phyloP scores from a whole-genome alignment of 2,797 vertebrate genomes.

The Microchirus variegatus region DNA sequence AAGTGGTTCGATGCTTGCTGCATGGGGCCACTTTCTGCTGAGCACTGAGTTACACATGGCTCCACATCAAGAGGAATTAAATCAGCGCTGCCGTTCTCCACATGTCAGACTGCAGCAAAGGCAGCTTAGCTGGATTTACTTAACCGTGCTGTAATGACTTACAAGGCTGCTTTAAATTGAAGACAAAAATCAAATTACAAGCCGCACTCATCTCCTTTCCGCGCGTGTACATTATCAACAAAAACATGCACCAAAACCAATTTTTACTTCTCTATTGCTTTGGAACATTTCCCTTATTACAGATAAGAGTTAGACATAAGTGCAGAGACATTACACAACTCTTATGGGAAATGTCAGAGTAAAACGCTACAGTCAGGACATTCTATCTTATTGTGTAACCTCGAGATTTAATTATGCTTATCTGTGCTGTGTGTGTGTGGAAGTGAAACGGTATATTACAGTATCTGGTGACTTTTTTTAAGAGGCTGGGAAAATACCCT shows the following conservation, averaged over 20 bases:
- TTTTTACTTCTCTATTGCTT: background rate
- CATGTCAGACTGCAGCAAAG: conserved; percentile 61
- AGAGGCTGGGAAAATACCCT: conserved; percentile 1
- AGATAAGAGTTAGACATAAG: conserved; percentile 17
- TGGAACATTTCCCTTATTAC: conserved; percentile 13
- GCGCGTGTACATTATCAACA: background rate
- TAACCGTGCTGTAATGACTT: conserved; percentile 41
- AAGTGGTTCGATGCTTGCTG: conserved; percentile 52
- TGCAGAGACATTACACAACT: conserved; percentile 31
- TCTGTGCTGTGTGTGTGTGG: conserved; percentile 23
- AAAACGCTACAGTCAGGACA: conserved; percentile 20
- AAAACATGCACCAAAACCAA: conserved; percentile 14
- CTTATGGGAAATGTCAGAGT: conserved; percentile 14
- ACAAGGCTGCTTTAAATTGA: conserved; percentile 40
- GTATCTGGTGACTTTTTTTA: conserved; percentile 26
- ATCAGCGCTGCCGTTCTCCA: conserved; percentile 57
- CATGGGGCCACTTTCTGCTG: conserved; percentile 75
- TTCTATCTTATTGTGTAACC: conserved; percentile 15
- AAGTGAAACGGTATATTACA: conserved; percentile 34
- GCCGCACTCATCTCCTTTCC: background rate
- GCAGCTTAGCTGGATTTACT: conserved; percentile 58
- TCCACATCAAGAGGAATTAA: conserved; percentile 72
- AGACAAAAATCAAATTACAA: conserved; percentile 36
- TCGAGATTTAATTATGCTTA: conserved; percentile 30
- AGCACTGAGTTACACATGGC: conserved; percentile 68